Evolutionary conservation across 2,888 invertebrate species (phyloP).

Genomic region (Chrysolina americana): DNA sequence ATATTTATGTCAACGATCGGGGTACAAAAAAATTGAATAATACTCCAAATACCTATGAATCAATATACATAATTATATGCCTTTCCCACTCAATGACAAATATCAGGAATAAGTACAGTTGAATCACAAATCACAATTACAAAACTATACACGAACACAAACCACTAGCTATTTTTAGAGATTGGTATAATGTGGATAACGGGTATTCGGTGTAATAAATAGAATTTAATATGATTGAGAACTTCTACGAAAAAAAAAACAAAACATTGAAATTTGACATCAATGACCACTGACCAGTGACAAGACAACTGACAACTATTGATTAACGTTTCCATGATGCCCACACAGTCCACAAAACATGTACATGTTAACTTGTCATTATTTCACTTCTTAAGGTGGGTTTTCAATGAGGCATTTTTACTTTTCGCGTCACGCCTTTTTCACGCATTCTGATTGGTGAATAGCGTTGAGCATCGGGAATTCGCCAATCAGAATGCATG

Average conservation of each 20-base stretch:
- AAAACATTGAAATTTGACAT: neutral
- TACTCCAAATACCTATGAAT: neutral
- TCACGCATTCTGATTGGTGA: too few relatives aligned
- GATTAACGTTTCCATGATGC: too few relatives aligned
- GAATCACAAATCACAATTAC: conserved; percentile 31
- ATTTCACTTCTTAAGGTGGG: too few relatives aligned
- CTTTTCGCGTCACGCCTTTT: too few relatives aligned
- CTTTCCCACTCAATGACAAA: conserved; percentile 5
- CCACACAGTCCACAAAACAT: too few relatives aligned
- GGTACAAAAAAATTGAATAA: neutral
- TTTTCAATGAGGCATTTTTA: too few relatives aligned
- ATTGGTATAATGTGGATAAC: neutral
- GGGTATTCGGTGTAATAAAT: neutral
- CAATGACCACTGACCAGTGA: too few relatives aligned
- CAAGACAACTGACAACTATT: too few relatives aligned
- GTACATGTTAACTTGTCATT: too few relatives aligned
- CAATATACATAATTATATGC: neutral
- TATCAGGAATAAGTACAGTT: conserved; percentile 16
- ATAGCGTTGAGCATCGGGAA: too few relatives aligned
- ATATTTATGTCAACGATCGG: neutral
- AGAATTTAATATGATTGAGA: conserved; percentile 17
- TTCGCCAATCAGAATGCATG: too few relatives aligned
- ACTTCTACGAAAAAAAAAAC: neutral
- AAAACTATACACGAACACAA: conserved; percentile 29
- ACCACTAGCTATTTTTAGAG: conserved; percentile 37